A percentile compares a stretch with the other conserved stretches of the same genome.
These are phyloP conservation scores for Capricornis sumatraensis DNA, from an alignment of 2,113 vertebrate species.

Conservation along the genomic window DNA sequence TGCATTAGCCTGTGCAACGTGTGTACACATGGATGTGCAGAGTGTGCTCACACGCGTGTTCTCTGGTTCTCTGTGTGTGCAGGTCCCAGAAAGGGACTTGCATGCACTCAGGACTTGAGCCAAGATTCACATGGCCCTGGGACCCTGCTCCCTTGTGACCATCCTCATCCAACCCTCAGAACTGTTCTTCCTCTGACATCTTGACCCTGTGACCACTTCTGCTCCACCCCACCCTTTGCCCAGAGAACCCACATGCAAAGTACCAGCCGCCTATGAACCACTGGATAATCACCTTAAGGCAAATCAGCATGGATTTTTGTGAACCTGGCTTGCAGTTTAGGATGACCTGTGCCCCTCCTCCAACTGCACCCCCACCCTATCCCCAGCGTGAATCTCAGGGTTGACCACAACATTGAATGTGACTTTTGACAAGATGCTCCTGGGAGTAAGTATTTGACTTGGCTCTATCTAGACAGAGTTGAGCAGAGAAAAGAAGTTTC, in stretches of 20 bases:
- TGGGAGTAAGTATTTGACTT: not conserved
- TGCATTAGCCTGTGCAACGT: accelerated
- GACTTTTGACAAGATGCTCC: not conserved
- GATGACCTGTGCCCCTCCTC: not conserved
- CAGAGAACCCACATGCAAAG: not conserved
- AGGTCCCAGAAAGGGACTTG: not conserved
- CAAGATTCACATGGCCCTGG: not conserved
- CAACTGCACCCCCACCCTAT: no score
- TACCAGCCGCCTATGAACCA: not conserved
- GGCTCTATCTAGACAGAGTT: conserved; percentile 47
- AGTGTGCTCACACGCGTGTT: accelerated
- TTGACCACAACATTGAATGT: not conserved
- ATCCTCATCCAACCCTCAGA: not conserved
- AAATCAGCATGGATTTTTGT: not conserved
- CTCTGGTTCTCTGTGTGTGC: not conserved
- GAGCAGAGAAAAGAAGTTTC: conserved; percentile 78
- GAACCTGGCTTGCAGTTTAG: not conserved
- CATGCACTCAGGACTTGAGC: not conserved
- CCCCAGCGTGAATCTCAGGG: not conserved
- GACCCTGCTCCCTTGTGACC: not conserved
- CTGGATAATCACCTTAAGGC: not conserved
- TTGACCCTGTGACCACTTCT: not conserved
- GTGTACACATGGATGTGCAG: accelerated
- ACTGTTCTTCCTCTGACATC: not conserved
- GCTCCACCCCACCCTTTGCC: no score